Evolutionary conservation across 2,888 invertebrate genomes (phyloP).

Genomic region (Cantharis flavilabris): DNA sequence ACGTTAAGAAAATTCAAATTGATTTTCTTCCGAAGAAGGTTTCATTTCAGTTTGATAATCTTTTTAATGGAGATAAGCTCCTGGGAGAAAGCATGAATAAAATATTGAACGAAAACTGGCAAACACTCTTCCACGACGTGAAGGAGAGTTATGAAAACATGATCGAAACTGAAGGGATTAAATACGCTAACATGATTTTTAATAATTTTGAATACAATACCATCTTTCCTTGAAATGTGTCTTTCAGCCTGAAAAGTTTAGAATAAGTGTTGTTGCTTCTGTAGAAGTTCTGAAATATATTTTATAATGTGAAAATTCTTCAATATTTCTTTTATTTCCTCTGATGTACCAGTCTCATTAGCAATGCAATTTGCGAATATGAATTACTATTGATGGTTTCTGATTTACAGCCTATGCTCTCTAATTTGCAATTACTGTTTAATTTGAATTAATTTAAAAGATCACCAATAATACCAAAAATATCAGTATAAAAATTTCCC

Average conservation of each 20-base stretch:
- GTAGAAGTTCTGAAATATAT: not conserved
- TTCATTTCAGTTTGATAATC: constrained; percentile 66
- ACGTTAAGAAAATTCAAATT: constrained; percentile 65
- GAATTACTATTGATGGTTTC: too few relatives aligned
- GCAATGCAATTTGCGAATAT: too few relatives aligned
- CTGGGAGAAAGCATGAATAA: constrained; percentile 47
- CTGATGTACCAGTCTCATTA: too few relatives aligned
- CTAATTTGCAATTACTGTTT: too few relatives aligned
- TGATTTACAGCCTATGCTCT: too few relatives aligned
- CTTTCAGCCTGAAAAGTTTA: not conserved
- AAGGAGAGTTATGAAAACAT: constrained; percentile 68
- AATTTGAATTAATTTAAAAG: too few relatives aligned
- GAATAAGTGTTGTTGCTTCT: not conserved
- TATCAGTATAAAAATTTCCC: too few relatives aligned
- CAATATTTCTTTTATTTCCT: too few relatives aligned
- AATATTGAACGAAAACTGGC: constrained; percentile 53
- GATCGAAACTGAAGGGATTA: constrained; percentile 45
- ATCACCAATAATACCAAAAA: too few relatives aligned
- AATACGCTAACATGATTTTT: not conserved
- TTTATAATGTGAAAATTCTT: not conserved
- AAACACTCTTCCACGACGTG: constrained; percentile 52
- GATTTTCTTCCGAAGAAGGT: constrained; percentile 67
- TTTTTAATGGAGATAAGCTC: constrained; percentile 56
- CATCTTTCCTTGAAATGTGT: not conserved
- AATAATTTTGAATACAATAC: not conserved